Percentiles rank a stretch among this genome's conserved stretches.
Evolutionary conservation across 2,113 vertebrate species (phyloP).

Genomic region (Nesoenas mayeri): DNA sequence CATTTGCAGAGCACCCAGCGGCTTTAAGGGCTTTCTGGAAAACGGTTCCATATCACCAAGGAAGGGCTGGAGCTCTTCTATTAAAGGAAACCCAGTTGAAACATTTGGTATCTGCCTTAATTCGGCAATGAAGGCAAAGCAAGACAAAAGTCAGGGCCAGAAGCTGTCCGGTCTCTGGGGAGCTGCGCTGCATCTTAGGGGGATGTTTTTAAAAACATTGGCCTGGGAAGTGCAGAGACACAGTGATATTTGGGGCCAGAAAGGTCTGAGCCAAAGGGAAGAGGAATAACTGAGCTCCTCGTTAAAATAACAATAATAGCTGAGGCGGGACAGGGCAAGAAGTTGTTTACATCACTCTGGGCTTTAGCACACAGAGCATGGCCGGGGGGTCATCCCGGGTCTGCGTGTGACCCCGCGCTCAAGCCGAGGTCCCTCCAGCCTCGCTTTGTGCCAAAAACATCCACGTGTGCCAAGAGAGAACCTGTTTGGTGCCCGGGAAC

Average conservation of each 20-base stretch:
- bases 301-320: not conserved
- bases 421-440: not conserved
- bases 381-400: not conserved
- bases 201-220: not conserved
- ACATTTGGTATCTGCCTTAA: not conserved
- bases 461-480: not conserved
- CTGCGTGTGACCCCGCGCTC: not conserved
- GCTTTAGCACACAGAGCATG: not conserved
- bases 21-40: not conserved
- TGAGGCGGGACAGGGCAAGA: not conserved
- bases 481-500: not conserved
- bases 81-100: not conserved
- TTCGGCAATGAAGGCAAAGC: not conserved
- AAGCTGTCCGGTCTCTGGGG: not conserved
- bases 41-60: fast-evolving
- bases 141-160: not conserved
- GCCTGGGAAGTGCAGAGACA: not conserved
- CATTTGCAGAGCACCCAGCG: not conserved
- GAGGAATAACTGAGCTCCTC: not conserved
- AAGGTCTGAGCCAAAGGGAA: not conserved
- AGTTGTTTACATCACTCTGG: not conserved
- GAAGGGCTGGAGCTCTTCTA: not conserved
- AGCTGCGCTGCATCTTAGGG: not conserved
- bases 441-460: not conserved
- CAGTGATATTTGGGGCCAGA: not conserved